These are phyloP conservation scores for Telmatherina bonti DNA, from an alignment of 2,797 vertebrate genomes.

Conservation along the genomic window DNA sequence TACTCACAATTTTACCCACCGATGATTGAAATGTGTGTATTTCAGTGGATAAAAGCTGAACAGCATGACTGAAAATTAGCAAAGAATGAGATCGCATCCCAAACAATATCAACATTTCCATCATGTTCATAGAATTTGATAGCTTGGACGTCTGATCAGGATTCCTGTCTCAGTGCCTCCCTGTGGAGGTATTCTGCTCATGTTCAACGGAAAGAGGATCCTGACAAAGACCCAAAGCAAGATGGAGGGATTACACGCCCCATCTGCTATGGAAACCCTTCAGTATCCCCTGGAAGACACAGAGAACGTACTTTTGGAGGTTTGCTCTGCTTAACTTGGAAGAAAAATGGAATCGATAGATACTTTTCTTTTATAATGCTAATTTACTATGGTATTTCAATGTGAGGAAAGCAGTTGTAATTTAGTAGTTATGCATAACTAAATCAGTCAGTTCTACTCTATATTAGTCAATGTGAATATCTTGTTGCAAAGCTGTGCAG, in stretches of 20 bases:
- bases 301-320: neutral
- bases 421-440: neutral
- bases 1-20: neutral
- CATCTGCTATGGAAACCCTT: conserved; percentile 4
- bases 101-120: neutral
- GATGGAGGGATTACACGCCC: neutral
- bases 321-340: neutral
- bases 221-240: conserved; percentile 2
- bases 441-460: neutral
- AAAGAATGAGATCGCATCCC: too few species aligned
- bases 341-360: neutral
- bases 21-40: neutral
- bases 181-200: neutral
- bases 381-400: too few species aligned
- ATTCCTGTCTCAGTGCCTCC: neutral
- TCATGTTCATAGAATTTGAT: neutral
- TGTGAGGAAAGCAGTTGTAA: neutral
- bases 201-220: neutral
- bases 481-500: neutral
- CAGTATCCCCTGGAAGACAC: neutral
- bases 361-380: neutral
- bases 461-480: neutral
- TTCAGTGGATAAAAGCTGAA: neutral
- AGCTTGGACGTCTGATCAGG: conserved; percentile 1
- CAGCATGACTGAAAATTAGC: neutral